These are phyloP conservation scores for Numida meleagris DNA, from an alignment of 2,113 vertebrate species.

Conservation along the genomic window DNA sequence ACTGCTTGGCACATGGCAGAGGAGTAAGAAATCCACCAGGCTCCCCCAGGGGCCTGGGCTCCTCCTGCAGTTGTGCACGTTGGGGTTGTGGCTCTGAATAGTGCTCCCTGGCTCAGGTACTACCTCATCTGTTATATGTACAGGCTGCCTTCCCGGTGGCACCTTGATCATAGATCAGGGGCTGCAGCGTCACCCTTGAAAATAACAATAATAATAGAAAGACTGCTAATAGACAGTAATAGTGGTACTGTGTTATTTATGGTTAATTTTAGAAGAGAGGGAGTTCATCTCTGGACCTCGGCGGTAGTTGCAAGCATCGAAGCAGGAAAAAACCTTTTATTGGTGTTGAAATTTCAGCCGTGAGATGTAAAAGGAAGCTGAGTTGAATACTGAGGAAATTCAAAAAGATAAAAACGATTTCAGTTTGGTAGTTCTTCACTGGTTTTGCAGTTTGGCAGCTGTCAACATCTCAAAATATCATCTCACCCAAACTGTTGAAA, in stretches of 20 bases:
- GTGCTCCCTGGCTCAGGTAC: neutral
- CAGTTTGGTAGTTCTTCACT: slow-evolving; percentile 51
- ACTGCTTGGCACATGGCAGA: neutral
- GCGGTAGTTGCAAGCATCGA: neutral
- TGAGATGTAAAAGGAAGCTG: slow-evolving; percentile 23
- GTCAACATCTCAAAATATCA: slow-evolving; percentile 81
- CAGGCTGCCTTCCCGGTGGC: neutral
- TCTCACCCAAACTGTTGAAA: slow-evolving; percentile 79
- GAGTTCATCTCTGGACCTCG: neutral
- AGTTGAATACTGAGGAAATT: slow-evolving; percentile 47
- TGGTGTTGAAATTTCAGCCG: neutral
- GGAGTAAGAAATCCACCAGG: too few species aligned
- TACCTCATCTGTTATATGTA: neutral
- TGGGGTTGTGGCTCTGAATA: neutral
- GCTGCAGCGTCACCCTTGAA: neutral
- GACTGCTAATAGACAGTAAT: neutral
- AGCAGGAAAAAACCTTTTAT: neutral
- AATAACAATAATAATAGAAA: neutral
- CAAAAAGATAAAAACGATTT: slow-evolving; percentile 66
- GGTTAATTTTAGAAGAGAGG: neutral
- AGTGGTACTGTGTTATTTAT: neutral
- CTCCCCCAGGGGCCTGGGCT: neutral
- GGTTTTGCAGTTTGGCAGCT: slow-evolving; percentile 77
- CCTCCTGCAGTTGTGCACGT: too few species aligned
- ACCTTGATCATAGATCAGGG: neutral